These are phyloP conservation scores for Bombylius discolor DNA, from an alignment of 2,888 invertebrate species.

Conservation along the genomic window DNA sequence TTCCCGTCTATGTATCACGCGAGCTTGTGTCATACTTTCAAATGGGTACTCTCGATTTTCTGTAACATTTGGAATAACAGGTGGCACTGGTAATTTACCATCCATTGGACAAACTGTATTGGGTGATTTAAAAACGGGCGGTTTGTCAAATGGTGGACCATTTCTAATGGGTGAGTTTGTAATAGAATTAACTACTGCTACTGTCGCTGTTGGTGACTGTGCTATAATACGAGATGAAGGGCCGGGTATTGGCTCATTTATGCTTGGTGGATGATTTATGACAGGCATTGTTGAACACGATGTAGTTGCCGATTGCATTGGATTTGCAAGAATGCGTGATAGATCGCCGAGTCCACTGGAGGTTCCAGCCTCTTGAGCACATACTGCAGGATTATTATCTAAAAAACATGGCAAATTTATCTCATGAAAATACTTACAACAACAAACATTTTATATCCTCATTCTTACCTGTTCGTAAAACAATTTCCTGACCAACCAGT, in stretches of 20 bases:
- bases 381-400: constrained; percentile 23
- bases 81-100: constrained; percentile 49
- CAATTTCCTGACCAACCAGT: constrained; percentile 59
- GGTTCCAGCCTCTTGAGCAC: constrained; percentile 26
- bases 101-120: constrained; percentile 81
- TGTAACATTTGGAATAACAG: constrained; percentile 37
- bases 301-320: constrained; percentile 10
- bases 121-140: constrained; percentile 53
- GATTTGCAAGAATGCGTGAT: constrained; percentile 20
- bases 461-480: constrained; percentile 41
- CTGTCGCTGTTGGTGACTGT: constrained; percentile 15
- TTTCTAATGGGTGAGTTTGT: constrained; percentile 4
- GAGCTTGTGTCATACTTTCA: constrained; percentile 82
- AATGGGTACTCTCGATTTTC: constrained; percentile 61
- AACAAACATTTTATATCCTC: not conserved
- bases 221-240: not conserved
- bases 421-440: not conserved
- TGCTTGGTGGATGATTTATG: not conserved
- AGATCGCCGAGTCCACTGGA: constrained; percentile 21
- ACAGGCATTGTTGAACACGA: constrained; percentile 9
- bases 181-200: constrained; percentile 15
- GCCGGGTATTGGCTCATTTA: not conserved
- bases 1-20: constrained; percentile 69
- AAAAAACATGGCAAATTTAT: not conserved
- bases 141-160: constrained; percentile 14